phyloP scores from a whole-genome alignment of 2,888 invertebrate species.

The Torymus aiolomorphi region DNA sequence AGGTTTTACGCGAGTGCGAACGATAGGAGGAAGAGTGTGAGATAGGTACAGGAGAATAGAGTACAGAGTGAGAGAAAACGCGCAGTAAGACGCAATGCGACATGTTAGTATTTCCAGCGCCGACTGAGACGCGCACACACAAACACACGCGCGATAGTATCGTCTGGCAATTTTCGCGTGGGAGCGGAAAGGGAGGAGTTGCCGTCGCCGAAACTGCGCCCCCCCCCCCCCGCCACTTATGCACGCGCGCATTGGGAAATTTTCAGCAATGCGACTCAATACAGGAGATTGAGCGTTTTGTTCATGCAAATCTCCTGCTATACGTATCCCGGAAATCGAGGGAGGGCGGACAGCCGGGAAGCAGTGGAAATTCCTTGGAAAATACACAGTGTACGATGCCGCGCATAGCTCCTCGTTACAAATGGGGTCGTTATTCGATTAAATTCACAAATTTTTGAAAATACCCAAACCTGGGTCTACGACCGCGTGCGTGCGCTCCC shows the following conservation, averaged over 20 bases:
- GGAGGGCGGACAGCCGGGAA: not conserved
- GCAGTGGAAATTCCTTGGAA: too few relatives aligned
- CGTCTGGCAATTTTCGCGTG: slow-evolving; percentile 45
- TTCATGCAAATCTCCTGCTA: slow-evolving; percentile 65
- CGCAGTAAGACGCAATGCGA: slow-evolving; percentile 50
- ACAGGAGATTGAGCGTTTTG: slow-evolving; percentile 68
- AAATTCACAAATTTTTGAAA: slow-evolving; percentile 8
- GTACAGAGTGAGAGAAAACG: slow-evolving; percentile 6
- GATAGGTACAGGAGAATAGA: not conserved
- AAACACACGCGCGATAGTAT: slow-evolving; percentile 4
- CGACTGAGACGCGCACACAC: not conserved
- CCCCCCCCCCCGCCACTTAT: too few relatives aligned
- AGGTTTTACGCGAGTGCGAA: not conserved
- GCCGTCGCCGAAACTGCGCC: not conserved
- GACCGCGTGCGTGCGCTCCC: not conserved
- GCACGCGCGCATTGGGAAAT: slow-evolving; percentile 14
- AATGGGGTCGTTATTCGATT: not conserved
- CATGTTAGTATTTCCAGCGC: slow-evolving; percentile 35
- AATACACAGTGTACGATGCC: too few relatives aligned
- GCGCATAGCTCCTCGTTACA: too few relatives aligned
- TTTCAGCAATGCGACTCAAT: slow-evolving; percentile 63
- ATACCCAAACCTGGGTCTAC: too few relatives aligned
- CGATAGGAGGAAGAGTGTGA: not conserved
- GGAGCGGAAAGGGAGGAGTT: not conserved
- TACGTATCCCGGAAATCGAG: slow-evolving; percentile 3